Percentiles rank a stretch among this genome's conserved stretches.
These are phyloP conservation scores for Philhelius pedissequus DNA, from an alignment of 2,888 invertebrate genomes.

Conservation along the genomic window DNA sequence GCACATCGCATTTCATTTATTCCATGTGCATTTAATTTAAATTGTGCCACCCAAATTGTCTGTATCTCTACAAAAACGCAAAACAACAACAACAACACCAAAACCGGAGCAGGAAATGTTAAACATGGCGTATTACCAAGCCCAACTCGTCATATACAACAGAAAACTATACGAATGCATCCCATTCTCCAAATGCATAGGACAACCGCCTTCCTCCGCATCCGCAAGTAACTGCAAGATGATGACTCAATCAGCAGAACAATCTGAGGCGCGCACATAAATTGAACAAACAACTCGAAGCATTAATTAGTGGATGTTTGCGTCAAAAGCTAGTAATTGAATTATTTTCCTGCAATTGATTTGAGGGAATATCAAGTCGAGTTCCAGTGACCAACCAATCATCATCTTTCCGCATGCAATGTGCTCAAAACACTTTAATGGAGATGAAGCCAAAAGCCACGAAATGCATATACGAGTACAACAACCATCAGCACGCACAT, in stretches of 20 bases:
- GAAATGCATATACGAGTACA: too few relatives aligned
- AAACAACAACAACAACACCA: neutral
- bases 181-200: neutral
- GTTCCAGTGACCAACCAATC: constrained; percentile 52
- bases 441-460: neutral
- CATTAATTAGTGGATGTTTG: constrained; percentile 60
- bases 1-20: constrained; percentile 18
- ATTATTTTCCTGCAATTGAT: constrained; percentile 65
- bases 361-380: constrained; percentile 45
- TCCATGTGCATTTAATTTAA: constrained; percentile 57
- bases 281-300: constrained; percentile 31
- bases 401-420: constrained; percentile 31
- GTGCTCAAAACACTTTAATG: neutral
- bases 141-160: too few relatives aligned
- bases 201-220: neutral
- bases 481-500: neutral
- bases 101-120: constrained; percentile 52
- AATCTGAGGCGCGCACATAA: neutral
- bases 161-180: neutral
- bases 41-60: constrained; percentile 57
- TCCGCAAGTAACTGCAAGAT: too few relatives aligned
- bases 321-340: constrained; percentile 53
- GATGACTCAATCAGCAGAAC: constrained; percentile 62
- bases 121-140: constrained; percentile 51
- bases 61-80: neutral